Percentiles rank a stretch among this genome's conserved stretches.
Conservation (phyloP, 2,888 invertebrate genomes). For the Scotopteryx bipunctaria region DNA sequence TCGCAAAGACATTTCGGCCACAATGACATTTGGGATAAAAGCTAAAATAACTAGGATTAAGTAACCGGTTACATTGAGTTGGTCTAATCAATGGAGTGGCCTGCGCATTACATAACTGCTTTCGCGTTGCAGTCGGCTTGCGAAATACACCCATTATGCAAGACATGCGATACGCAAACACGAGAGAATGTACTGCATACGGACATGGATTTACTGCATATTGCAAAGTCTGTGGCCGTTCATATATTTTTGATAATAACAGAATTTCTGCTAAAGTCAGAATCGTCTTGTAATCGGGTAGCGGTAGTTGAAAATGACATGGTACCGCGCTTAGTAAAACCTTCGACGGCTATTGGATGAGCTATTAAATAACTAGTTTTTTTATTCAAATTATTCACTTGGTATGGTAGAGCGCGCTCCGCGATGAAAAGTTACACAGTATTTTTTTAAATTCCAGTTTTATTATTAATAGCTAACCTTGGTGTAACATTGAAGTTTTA, state of each 20-base stretch:
- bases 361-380: conserved; percentile 7
- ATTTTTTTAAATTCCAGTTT: conserved; percentile 21
- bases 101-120: conserved; percentile 73
- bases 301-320: too few species aligned
- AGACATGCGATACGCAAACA: conserved; percentile 68
- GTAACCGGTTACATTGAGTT: conserved; percentile 71
- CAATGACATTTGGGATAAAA: conserved; percentile 34
- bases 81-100: conserved; percentile 74
- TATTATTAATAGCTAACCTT: conserved; percentile 17
- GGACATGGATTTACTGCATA: conserved; percentile 22
- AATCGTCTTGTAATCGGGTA: not conserved
- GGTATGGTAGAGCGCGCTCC: conserved; percentile 12
- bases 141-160: conserved; percentile 74
- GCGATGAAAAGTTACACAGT: conserved; percentile 10
- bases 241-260: not conserved
- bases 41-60: conserved; percentile 56
- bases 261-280: not conserved
- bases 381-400: conserved; percentile 7
- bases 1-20: conserved; percentile 3
- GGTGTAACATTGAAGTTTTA: conserved; percentile 16
- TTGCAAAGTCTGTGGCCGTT: conserved; percentile 14
- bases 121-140: conserved; percentile 71
- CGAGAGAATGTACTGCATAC: conserved; percentile 53
- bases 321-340: not conserved
- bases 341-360: conserved; percentile 4